Evolutionary conservation across 64 coral and sea anemone species (phyloP).

Genomic region (Actinia equina): DNA sequence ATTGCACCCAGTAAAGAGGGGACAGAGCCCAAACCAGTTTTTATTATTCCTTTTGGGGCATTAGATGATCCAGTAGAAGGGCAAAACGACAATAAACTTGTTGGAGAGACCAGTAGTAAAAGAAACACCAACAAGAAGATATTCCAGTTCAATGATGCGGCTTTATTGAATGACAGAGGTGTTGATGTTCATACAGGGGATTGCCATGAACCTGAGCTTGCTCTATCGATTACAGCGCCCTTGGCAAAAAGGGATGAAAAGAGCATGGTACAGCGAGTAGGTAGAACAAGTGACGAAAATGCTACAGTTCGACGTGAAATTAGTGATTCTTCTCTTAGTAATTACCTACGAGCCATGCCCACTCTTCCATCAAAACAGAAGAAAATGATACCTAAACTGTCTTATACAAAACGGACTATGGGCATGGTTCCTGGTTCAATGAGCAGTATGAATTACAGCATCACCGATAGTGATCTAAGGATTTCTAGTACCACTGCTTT

Average conservation of each 20-base stretch:
- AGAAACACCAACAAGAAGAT: background rate
- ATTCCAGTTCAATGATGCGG: background rate
- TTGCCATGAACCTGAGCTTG: background rate
- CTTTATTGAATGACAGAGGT: background rate
- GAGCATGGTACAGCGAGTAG: background rate
- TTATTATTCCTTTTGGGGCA: conserved; percentile 88
- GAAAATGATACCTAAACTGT: conserved; percentile 56
- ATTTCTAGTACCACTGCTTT: conserved; percentile 2
- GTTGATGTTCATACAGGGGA: background rate
- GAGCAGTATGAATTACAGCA: background rate
- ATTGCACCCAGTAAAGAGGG: background rate
- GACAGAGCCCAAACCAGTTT: conserved; percentile 50
- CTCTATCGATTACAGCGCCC: background rate
- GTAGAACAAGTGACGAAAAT: background rate
- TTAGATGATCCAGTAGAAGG: conserved; percentile 88
- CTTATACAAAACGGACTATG: conserved; percentile 63
- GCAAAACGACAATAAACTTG: background rate
- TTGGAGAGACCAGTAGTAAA: background rate
- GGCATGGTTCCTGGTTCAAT: background rate
- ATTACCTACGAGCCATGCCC: conserved; percentile 59
- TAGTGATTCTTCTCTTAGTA: conserved; percentile 78
- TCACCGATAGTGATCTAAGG: conserved; percentile 1
- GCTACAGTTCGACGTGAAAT: conserved; percentile 48
- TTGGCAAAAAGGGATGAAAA: background rate
- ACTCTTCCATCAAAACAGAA: conserved; percentile 6